phyloP scores from a whole-genome alignment of 2,888 invertebrate genomes.

The Agonopterix alstromeriana region DNA sequence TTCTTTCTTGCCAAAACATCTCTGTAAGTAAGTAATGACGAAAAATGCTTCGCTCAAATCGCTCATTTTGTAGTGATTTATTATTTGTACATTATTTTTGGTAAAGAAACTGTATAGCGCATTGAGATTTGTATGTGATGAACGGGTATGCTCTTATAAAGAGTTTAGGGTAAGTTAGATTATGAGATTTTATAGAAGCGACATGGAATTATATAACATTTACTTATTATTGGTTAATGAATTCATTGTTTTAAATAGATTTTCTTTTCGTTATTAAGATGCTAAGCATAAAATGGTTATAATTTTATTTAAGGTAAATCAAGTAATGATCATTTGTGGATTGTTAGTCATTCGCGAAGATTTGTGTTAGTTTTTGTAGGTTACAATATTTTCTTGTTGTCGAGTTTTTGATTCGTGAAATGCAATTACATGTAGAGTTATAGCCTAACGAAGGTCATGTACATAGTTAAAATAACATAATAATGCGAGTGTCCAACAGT shows the following conservation, averaged over 20 bases:
- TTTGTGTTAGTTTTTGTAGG: not conserved
- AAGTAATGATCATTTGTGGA: too few relatives aligned
- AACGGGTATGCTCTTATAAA: slow-evolving; percentile 48
- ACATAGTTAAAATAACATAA: not conserved
- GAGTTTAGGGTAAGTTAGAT: slow-evolving; percentile 36
- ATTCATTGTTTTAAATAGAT: not conserved
- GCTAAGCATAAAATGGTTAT: slow-evolving; percentile 4
- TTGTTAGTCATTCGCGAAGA: too few relatives aligned
- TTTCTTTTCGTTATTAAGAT: slow-evolving; percentile 1
- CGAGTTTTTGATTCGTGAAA: not conserved
- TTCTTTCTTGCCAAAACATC: too few relatives aligned
- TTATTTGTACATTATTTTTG: not conserved
- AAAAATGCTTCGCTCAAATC: not conserved
- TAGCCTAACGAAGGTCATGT: not conserved
- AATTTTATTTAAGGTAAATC: not conserved
- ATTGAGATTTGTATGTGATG: slow-evolving; percentile 44
- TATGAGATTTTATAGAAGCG: slow-evolving; percentile 4
- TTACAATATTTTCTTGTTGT: not conserved
- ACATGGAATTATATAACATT: not conserved
- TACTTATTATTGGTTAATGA: not conserved
- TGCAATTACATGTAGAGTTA: not conserved
- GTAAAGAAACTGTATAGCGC: slow-evolving; percentile 19
- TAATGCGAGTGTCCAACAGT: not conserved
- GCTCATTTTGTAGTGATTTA: not conserved
- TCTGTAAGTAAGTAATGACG: too few relatives aligned